Percentiles rank a stretch among this genome's conserved stretches.
phyloP scores from a whole-genome alignment of 1,140 invertebrate genomes.

The Drosophila tsacasi region DNA sequence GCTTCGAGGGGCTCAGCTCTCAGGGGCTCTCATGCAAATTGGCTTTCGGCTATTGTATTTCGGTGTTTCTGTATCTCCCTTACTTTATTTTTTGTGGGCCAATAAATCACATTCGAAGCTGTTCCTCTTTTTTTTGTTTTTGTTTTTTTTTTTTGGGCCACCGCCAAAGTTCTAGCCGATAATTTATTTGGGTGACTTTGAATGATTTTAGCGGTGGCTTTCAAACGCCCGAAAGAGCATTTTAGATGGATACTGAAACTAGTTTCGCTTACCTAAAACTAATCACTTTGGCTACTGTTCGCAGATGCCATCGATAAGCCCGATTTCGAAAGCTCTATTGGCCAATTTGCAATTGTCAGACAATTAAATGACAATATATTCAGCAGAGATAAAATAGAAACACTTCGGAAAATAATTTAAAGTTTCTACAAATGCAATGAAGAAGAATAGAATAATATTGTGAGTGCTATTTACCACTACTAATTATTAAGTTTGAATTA shows the following conservation, averaged over 20 bases:
- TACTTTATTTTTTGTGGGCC: slow-evolving; percentile 54
- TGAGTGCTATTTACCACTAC: too few species aligned
- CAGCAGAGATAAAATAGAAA: slow-evolving; percentile 1
- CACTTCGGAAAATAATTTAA: not conserved
- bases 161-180: slow-evolving; percentile 50
- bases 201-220: slow-evolving; percentile 61
- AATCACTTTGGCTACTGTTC: slow-evolving; percentile 64
- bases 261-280: slow-evolving; percentile 48
- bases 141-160: slow-evolving; percentile 35
- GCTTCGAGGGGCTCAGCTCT: slow-evolving; percentile 11
- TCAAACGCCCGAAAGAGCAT: slow-evolving; percentile 38
- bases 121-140: slow-evolving; percentile 24
- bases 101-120: slow-evolving; percentile 67
- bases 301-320: slow-evolving; percentile 49
- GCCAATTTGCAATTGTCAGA: slow-evolving; percentile 64
- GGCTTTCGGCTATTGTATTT: slow-evolving; percentile 47
- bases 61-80: slow-evolving; percentile 25
- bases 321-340: slow-evolving; percentile 11
- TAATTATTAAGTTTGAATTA: too few species aligned
- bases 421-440: too few species aligned
- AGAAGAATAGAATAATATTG: too few species aligned
- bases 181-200: slow-evolving; percentile 72
- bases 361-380: slow-evolving; percentile 78
- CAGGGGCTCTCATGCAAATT: slow-evolving; percentile 29
- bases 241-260: slow-evolving; percentile 32